phyloP scores from a whole-genome alignment of 1,140 invertebrate species.

The Cyphomyrmex costatus region DNA sequence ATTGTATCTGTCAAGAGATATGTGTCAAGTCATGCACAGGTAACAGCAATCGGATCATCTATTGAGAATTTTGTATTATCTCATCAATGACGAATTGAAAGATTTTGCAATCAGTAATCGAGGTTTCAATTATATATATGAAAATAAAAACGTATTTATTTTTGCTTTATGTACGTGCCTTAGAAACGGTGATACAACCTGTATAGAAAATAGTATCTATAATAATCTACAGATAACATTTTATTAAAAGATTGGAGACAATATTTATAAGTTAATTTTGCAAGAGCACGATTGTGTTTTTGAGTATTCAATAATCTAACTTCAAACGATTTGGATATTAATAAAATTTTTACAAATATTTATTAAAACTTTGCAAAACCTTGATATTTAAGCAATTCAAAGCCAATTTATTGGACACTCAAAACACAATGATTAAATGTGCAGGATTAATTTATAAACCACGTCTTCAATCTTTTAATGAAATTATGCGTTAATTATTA shows the following conservation, averaged over 20 bases:
- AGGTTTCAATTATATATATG: neutral
- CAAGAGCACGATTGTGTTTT: neutral
- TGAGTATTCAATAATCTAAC: neutral
- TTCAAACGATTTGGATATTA: no score
- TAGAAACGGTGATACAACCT: neutral
- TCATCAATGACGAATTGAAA: neutral
- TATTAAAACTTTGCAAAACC: no score
- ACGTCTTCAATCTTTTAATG: no score
- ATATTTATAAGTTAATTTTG: neutral
- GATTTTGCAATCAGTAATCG: neutral
- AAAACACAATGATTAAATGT: no score
- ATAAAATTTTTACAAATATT: no score
- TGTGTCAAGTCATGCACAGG: neutral
- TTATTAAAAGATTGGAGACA: conserved; percentile 4
- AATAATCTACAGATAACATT: conserved; percentile 24
- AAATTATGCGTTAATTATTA: no score
- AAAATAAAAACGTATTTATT: neutral
- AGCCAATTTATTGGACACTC: no score
- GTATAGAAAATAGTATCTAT: neutral
- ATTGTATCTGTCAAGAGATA: neutral
- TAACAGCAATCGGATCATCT: neutral
- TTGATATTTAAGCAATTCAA: no score
- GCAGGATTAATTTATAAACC: no score
- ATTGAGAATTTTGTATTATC: neutral
- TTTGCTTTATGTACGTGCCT: neutral